These are phyloP conservation scores for Pseudonaja textilis DNA, from an alignment of 2,113 vertebrate genomes.

Conservation along the genomic window DNA sequence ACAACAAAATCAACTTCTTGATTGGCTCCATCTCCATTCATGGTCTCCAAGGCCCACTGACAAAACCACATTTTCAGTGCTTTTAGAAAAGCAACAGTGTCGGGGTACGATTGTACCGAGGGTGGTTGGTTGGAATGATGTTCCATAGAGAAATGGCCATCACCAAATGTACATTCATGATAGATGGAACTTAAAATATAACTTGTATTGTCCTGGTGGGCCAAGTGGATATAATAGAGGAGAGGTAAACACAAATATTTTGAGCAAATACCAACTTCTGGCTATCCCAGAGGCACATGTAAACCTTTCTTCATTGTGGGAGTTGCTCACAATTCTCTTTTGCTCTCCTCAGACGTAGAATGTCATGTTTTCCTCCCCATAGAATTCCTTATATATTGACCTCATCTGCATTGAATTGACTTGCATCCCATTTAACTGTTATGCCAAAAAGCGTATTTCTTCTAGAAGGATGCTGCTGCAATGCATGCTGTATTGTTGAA, in stretches of 20 bases:
- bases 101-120: background rate
- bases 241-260: background rate
- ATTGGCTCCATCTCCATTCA: no score
- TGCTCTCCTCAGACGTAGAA: background rate
- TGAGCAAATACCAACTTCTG: background rate
- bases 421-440: background rate
- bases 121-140: background rate
- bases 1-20: no score
- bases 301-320: background rate
- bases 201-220: background rate
- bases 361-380: background rate
- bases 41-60: no score
- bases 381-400: background rate
- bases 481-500: background rate
- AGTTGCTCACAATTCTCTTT: background rate
- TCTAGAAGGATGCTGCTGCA: background rate
- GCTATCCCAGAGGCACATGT: background rate
- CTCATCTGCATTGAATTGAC: background rate
- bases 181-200: background rate
- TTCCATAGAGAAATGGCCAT: background rate
- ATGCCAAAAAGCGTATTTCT: background rate
- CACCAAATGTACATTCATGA: background rate
- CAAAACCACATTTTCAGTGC: no score
- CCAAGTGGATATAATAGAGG: background rate
- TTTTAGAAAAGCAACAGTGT: no score